These are phyloP conservation scores for Sinodicranocentrus sp. DNA, from an alignment of 2,888 invertebrate species.

Conservation along the genomic window DNA sequence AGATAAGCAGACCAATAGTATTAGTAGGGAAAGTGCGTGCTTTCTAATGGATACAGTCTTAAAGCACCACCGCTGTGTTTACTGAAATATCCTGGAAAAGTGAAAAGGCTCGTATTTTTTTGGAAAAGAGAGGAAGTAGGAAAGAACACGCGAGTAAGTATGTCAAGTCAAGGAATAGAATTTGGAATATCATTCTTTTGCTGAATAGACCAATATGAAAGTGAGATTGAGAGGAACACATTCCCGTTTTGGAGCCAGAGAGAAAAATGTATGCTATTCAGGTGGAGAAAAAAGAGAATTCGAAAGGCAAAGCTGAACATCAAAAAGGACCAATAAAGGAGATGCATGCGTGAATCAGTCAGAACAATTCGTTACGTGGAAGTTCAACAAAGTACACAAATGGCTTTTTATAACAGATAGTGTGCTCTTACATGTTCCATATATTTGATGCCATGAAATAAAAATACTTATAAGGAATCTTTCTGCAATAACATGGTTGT, in stretches of 20 bases:
- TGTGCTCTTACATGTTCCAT: neutral
- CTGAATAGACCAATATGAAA: neutral
- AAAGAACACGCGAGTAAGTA: neutral
- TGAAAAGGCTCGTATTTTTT: too few relatives aligned
- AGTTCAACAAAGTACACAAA: constrained; percentile 47
- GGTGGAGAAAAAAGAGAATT: constrained; percentile 17
- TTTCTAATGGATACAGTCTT: neutral
- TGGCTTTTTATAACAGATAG: constrained; percentile 32
- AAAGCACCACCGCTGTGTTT: neutral
- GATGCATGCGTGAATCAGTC: constrained; percentile 39
- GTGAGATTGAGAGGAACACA: constrained; percentile 17
- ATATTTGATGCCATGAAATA: neutral
- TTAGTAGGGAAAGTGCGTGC: neutral
- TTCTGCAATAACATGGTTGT: neutral
- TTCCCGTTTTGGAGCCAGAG: neutral
- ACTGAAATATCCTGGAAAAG: neutral
- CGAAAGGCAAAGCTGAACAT: neutral
- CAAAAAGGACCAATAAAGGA: constrained; percentile 30
- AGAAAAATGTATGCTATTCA: constrained; percentile 24
- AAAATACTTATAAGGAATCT: neutral
- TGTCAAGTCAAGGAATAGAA: constrained; percentile 2
- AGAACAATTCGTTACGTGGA: constrained; percentile 28
- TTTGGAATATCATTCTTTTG: constrained; percentile 12
- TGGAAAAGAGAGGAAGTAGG: neutral
- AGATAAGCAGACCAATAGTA: neutral